Conservation (phyloP, 2,113 vertebrate genomes). For the Tylochromis polylepis region DNA sequence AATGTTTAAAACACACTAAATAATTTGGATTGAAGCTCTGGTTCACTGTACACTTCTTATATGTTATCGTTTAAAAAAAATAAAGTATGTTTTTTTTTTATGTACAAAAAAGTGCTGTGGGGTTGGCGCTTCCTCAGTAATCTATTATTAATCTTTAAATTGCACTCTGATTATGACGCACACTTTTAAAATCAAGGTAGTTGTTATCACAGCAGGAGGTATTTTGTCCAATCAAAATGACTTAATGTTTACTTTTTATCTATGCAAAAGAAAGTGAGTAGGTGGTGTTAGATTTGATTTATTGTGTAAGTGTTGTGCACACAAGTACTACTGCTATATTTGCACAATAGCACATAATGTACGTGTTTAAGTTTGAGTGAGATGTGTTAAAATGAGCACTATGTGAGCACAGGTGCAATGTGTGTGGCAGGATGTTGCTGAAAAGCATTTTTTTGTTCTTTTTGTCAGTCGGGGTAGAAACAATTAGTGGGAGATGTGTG, state of each 20-base stretch:
- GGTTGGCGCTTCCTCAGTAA: not conserved
- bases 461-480: not conserved
- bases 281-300: not conserved
- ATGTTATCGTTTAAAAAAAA: not conserved
- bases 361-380: not conserved
- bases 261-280: constrained; percentile 33
- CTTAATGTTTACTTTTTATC: not conserved
- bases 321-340: not conserved
- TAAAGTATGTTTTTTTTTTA: not conserved
- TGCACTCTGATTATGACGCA: not conserved
- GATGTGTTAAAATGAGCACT: not conserved
- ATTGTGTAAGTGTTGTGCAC: not conserved
- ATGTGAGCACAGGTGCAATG: constrained; percentile 43
- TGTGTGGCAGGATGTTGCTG: not conserved
- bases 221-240: not conserved
- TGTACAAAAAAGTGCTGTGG: not conserved
- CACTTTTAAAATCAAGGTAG: not conserved
- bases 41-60: not conserved
- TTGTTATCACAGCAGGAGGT: not conserved
- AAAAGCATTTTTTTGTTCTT: not conserved
- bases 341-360: constrained; percentile 28
- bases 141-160: not conserved
- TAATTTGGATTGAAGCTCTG: not conserved
- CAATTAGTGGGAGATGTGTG: not conserved
- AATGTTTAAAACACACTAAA: not conserved